These are phyloP conservation scores for Gymnogyps californianus DNA, from an alignment of 2,113 vertebrate species.

Conservation along the genomic window DNA sequence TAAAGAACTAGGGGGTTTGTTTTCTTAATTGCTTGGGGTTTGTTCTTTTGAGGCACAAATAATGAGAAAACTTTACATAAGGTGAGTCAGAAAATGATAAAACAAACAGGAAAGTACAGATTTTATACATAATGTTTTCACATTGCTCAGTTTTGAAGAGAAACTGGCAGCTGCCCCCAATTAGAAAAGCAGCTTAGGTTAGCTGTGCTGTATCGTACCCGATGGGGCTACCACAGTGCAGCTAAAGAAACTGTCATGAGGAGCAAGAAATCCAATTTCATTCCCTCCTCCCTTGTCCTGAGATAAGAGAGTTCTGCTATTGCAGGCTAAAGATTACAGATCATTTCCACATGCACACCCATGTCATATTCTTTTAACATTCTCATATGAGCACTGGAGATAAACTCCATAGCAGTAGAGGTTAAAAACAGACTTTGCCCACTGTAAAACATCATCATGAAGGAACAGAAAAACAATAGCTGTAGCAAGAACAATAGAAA, in stretches of 20 bases:
- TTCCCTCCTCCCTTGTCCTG: background rate
- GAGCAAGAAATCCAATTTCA: conserved; percentile 47
- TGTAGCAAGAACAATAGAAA: background rate
- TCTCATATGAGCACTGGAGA: conserved; percentile 5
- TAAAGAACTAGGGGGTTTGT: background rate
- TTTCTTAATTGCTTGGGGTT: background rate
- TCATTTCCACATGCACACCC: conserved; percentile 10
- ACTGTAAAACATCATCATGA: background rate
- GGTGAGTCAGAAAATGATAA: background rate
- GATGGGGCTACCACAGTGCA: background rate
- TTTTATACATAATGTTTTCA: background rate
- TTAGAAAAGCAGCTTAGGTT: conserved; percentile 39
- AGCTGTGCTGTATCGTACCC: background rate
- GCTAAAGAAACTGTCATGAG: background rate
- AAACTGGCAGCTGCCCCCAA: background rate
- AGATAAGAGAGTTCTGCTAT: conserved; percentile 47
- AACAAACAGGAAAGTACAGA: background rate
- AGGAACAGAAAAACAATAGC: background rate
- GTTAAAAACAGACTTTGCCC: background rate
- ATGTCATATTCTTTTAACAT: conserved; percentile 13
- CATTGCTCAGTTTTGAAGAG: background rate
- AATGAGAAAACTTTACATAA: background rate
- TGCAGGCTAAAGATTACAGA: conserved; percentile 46
- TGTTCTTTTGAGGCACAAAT: background rate
- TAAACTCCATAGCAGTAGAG: background rate